phyloP scores from a whole-genome alignment of 2,113 vertebrate genomes.

The Psephotus haematonotus region DNA sequence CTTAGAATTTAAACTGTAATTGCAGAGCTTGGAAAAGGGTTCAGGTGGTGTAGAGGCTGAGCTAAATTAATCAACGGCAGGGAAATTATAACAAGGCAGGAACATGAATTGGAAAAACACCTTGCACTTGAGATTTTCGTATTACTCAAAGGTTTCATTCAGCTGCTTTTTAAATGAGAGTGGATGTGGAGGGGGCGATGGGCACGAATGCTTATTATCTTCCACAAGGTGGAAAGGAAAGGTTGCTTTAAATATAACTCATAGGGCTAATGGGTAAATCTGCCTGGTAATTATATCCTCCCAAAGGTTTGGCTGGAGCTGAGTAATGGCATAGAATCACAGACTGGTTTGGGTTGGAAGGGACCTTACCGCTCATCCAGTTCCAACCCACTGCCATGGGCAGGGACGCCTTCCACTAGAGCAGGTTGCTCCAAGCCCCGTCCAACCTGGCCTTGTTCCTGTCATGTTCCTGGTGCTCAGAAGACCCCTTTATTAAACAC shows the following conservation, averaged over 20 bases:
- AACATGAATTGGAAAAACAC: neutral
- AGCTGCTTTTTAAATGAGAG: neutral
- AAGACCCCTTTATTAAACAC: neutral
- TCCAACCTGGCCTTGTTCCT: neutral
- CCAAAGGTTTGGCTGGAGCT: neutral
- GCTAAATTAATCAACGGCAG: neutral
- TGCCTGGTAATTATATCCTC: neutral
- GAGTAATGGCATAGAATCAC: neutral
- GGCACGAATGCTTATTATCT: neutral
- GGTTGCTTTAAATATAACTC: neutral
- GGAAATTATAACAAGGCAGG: neutral
- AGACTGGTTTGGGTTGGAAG: neutral
- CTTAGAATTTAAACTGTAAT: neutral
- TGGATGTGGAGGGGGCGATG: neutral
- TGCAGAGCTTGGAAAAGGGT: neutral
- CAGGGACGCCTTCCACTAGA: neutral
- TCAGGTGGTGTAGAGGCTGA: neutral
- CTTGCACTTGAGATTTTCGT: neutral
- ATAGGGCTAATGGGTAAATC: neutral
- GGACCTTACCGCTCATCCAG: neutral
- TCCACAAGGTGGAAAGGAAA: neutral
- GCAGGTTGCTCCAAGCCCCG: neutral
- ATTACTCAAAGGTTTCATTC: constrained; percentile 18
- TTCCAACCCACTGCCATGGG: neutral
- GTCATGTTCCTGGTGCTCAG: neutral